These are phyloP conservation scores for Schizopygopsis pylzovi DNA, from an alignment of 2,797 vertebrate species.

Conservation along the genomic window DNA sequence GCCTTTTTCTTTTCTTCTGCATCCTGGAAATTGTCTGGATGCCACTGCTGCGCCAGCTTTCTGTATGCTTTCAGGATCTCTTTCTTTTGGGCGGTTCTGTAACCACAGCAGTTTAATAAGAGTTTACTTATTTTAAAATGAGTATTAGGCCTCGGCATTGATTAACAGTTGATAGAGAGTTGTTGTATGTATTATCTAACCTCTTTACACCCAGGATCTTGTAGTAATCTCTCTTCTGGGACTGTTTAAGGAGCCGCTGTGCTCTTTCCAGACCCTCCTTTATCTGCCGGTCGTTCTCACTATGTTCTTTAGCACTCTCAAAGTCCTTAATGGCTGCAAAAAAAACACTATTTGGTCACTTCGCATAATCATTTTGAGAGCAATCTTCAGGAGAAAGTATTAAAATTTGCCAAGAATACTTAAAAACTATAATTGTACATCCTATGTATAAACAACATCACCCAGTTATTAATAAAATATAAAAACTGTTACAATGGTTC, in stretches of 20 bases:
- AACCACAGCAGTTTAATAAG: slow-evolving; percentile 7
- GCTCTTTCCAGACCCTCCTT: slow-evolving; percentile 94
- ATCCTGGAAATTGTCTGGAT: slow-evolving; percentile 97
- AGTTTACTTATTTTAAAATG: neutral
- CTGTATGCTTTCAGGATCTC: slow-evolving; percentile 98
- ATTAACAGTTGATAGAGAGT: neutral
- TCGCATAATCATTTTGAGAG: neutral
- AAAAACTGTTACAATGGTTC: neutral
- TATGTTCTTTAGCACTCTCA: slow-evolving; percentile 88
- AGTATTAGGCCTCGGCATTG: neutral
- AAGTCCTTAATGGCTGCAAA: slow-evolving; percentile 91
- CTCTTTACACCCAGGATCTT: slow-evolving; percentile 99
- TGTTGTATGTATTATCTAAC: slow-evolving; percentile 69
- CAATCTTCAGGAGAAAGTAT: slow-evolving; percentile 13
- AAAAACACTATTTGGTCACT: slow-evolving; percentile 12
- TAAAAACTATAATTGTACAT: too few relatives aligned
- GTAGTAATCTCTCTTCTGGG: slow-evolving; percentile 95
- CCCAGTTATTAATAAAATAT: neutral
- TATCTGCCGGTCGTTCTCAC: slow-evolving; percentile 91
- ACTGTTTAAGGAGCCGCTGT: slow-evolving; percentile 93
- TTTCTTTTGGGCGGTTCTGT: slow-evolving; percentile 94
- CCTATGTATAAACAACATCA: neutral
- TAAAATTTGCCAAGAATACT: slow-evolving; percentile 4
- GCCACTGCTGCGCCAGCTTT: slow-evolving; percentile 96
- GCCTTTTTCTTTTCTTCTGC: slow-evolving; percentile 94